phyloP scores from a whole-genome alignment of 2,113 vertebrate species.

The Labeo rohita region DNA sequence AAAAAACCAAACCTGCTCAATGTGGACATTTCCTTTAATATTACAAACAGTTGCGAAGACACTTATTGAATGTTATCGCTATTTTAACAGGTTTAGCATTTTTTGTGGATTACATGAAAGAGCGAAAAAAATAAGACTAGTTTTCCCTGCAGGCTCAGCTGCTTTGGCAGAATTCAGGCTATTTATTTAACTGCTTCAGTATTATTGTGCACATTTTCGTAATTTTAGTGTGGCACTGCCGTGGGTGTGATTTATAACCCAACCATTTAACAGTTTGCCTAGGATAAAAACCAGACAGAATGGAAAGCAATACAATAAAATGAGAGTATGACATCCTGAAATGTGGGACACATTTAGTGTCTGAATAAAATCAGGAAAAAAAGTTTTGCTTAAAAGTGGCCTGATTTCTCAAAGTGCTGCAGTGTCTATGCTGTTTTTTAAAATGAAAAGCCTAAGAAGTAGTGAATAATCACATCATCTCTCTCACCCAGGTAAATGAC shows the following conservation, averaged over 20 bases:
- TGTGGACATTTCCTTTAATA: background rate
- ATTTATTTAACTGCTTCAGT: background rate
- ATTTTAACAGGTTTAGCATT: background rate
- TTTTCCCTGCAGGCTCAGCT: background rate
- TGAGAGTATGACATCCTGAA: background rate
- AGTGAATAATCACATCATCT: conserved; percentile 25
- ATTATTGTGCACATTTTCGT: background rate
- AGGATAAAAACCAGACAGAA: background rate
- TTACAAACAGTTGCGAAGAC: background rate
- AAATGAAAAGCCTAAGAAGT: background rate
- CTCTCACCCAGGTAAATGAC: conserved; percentile 71
- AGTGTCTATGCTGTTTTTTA: background rate
- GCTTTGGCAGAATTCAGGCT: background rate
- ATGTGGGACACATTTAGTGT: background rate
- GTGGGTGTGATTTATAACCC: conserved; percentile 18
- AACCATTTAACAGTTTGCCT: conserved; percentile 6
- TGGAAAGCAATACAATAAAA: conserved; percentile 24
- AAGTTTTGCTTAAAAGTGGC: background rate
- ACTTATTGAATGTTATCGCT: background rate
- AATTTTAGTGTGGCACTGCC: background rate
- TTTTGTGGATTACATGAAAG: background rate
- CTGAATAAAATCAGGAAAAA: background rate
- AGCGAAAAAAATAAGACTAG: background rate
- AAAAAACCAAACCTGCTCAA: background rate
- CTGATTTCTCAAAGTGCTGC: background rate